phyloP scores from a whole-genome alignment of 2,113 vertebrate genomes.

The Garra rufa region DNA sequence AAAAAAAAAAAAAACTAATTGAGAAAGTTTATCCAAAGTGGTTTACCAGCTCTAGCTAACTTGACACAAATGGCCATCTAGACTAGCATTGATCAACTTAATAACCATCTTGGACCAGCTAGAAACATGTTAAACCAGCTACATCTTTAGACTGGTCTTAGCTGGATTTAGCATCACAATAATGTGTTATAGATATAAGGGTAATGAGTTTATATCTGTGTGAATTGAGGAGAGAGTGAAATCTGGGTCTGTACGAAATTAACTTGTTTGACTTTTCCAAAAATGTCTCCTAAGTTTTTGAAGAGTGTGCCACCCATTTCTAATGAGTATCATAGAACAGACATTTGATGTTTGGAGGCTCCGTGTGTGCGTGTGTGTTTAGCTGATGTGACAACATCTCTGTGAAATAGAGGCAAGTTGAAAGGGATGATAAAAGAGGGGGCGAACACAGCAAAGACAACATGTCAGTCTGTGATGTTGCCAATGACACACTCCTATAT shows the following conservation, averaged over 20 bases:
- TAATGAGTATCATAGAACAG: slow-evolving; percentile 18
- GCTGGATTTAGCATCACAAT: neutral
- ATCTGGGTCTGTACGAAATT: neutral
- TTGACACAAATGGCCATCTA: too few relatives aligned
- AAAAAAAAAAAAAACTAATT: too few relatives aligned
- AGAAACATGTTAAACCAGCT: neutral
- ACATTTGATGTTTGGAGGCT: neutral
- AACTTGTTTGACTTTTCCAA: slow-evolving; percentile 14
- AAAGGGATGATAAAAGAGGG: slow-evolving; percentile 15
- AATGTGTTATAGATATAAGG: neutral
- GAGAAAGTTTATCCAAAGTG: neutral
- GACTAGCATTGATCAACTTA: neutral
- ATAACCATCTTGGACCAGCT: neutral
- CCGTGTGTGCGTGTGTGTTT: slow-evolving; percentile 1
- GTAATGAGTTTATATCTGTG: neutral
- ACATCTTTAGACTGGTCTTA: neutral
- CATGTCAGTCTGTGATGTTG: slow-evolving; percentile 18
- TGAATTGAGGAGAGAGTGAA: neutral
- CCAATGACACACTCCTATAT: neutral
- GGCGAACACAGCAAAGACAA: neutral
- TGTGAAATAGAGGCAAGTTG: slow-evolving; percentile 18
- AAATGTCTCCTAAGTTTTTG: slow-evolving; percentile 24
- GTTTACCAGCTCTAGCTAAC: neutral
- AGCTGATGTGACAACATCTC: slow-evolving; percentile 28
- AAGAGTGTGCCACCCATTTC: neutral